Percentiles rank a stretch among this genome's conserved stretches.
phyloP scores from a whole-genome alignment of 2,888 invertebrate species.

The Lasioglossum marginatum region DNA sequence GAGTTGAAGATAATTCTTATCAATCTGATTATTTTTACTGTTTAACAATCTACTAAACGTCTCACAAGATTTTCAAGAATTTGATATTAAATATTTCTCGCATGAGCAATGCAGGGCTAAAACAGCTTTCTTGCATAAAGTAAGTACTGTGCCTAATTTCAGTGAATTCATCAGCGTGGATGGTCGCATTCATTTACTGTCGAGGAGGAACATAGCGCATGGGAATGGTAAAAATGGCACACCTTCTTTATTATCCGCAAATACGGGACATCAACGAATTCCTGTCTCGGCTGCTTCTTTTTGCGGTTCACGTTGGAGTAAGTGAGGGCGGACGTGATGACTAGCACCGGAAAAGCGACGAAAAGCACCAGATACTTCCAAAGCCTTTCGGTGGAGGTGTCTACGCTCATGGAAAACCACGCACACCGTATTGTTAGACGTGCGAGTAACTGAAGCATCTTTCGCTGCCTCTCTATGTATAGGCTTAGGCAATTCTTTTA shows the following conservation, averaged over 20 bases:
- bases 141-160: neutral
- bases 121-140: neutral
- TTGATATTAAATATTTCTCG: too few relatives aligned
- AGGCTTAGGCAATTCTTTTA: neutral
- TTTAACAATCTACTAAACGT: too few relatives aligned
- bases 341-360: conserved; percentile 58
- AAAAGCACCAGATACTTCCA: conserved; percentile 59
- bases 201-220: neutral
- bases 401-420: conserved; percentile 32
- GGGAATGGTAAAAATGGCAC: conserved; percentile 54
- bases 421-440: conserved; percentile 8
- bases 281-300: conserved; percentile 64
- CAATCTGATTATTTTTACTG: too few relatives aligned
- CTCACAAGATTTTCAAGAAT: neutral
- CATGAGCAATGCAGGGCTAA: neutral
- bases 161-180: neutral
- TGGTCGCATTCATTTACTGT: neutral
- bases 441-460: neutral
- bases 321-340: conserved; percentile 52
- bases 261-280: conserved; percentile 70
- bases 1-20: too few relatives aligned
- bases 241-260: conserved; percentile 74
- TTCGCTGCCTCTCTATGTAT: neutral
- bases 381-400: conserved; percentile 22
- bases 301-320: conserved; percentile 42